Evolutionary conservation across 2,113 vertebrate species (phyloP).

Genomic region (Hydropotes inermis): DNA sequence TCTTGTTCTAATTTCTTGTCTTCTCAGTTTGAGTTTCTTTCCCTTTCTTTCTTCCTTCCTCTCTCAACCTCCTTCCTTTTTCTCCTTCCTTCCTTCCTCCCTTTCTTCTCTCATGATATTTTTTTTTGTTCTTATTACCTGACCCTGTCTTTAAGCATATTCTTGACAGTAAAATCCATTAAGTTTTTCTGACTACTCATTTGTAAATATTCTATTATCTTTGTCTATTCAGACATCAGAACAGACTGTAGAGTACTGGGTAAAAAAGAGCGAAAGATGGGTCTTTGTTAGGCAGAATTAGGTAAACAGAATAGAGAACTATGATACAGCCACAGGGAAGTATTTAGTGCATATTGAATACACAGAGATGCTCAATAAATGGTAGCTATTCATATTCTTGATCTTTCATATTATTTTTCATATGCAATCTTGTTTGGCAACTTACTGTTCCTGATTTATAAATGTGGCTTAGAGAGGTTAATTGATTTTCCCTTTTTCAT

Average conservation of each 20-base stretch:
- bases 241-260: background rate
- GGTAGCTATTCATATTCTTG: background rate
- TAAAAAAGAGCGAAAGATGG: background rate
- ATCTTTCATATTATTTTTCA: slow-evolving; percentile 1
- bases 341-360: background rate
- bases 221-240: background rate
- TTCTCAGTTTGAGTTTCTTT: background rate
- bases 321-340: background rate
- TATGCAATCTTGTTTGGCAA: background rate
- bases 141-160: background rate
- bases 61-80: background rate
- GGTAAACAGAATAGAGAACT: background rate
- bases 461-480: background rate
- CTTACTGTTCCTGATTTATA: slow-evolving; percentile 3
- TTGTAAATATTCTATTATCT: background rate
- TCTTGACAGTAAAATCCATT: background rate
- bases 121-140: background rate
- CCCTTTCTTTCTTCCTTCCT: background rate
- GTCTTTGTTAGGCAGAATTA: background rate
- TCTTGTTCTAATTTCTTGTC: background rate
- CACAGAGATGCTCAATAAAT: background rate
- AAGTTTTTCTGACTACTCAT: background rate
- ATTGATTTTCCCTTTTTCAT: background rate
- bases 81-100: too few species aligned
- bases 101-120: background rate